A percentile compares a stretch with the other conserved stretches of the same genome.
Conservation (phyloP, 2,113 vertebrate species). For the Motacilla tschutschensis region DNA sequence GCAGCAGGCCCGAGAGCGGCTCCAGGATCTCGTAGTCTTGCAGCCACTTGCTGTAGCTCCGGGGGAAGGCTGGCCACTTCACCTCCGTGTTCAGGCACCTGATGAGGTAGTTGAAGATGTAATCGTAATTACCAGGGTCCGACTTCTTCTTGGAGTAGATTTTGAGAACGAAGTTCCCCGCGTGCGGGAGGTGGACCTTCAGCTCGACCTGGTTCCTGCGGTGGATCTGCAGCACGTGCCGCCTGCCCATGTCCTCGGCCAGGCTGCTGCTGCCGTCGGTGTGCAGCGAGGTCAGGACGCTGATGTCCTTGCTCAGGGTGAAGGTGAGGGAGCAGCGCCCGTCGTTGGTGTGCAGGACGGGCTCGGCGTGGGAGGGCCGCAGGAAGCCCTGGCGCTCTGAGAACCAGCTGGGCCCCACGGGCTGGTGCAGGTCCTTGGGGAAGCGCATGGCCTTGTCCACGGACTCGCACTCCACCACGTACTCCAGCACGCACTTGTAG, state of each 20-base stretch:
- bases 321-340: constrained; percentile 76
- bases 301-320: constrained; percentile 65
- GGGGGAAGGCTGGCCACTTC: constrained; percentile 78
- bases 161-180: constrained; percentile 75
- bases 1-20: constrained; percentile 74
- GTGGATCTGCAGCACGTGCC: constrained; percentile 71
- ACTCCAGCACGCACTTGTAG: constrained; percentile 69
- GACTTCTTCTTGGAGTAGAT: constrained; percentile 77
- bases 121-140: constrained; percentile 68
- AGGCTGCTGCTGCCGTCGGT: constrained; percentile 16
- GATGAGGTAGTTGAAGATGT: constrained; percentile 81
- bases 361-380: constrained; percentile 57
- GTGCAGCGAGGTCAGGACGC: constrained; percentile 67
- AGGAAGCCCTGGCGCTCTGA: constrained; percentile 75
- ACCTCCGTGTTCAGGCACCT: constrained; percentile 72
- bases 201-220: constrained; percentile 66
- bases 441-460: constrained; percentile 63
- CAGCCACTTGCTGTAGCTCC: constrained; percentile 72
- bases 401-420: constrained; percentile 81
- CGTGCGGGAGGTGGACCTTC: constrained; percentile 75
- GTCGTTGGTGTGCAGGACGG: constrained; percentile 73
- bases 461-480: constrained; percentile 67
- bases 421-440: constrained; percentile 70
- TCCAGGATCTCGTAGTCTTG: constrained; percentile 77
- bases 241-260: constrained; percentile 47